Base-by-base conservation (phyloP, 2,797 vertebrate species). In the Sphenodon punctatus region DNA sequence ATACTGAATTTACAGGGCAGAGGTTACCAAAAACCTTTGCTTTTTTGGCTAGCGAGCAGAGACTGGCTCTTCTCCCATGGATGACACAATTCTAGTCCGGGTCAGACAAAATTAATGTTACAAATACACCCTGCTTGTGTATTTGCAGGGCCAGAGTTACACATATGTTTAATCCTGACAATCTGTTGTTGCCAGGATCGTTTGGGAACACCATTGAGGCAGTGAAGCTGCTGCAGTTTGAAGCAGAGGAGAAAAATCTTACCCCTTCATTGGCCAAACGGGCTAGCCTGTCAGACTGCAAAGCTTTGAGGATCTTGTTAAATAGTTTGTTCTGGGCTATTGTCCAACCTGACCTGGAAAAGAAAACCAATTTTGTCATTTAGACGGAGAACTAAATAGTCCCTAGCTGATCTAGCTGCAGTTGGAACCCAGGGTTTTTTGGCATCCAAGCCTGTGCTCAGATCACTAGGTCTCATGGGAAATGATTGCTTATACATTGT, bases 311-410 rank as follows among this genome's bases (percentile, higher is more conserved):
- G 43, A 99, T 97, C 95, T 99, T 99, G 91, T 99, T 99, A 86
- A 99, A 99, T 3, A 99, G 95, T 89, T 99, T 99, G 95, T 98
- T 99, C 94, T 99, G 99, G 30, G 97, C 95, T 90, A 97, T 81
- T 1, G 97, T 98, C 99, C 99, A 99, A 41, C 98, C 98, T 23
- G 96, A 95, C 95, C 98, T 99, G 86, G 3, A 2, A 55, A 61
- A 77, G 72, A 78, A 89, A 90, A 64, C 2, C 63, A 51, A 48
- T 67, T 48, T 3, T 45, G 43, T 1, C 22, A 38, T 2, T 0
- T 0, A 10, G 20, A 48, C 34, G 7, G 34, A 34, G 34, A 6
- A 56, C n/a, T n/a, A n/a, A n/a, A n/a, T n/a, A n/a, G 7, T 27
- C 8, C 17, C n/a, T 20, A 25, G 42, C 39, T 23, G 23, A 23